These are phyloP conservation scores for Cepaea nemoralis DNA, from an alignment of 1,140 invertebrate species.

Conservation along the genomic window DNA sequence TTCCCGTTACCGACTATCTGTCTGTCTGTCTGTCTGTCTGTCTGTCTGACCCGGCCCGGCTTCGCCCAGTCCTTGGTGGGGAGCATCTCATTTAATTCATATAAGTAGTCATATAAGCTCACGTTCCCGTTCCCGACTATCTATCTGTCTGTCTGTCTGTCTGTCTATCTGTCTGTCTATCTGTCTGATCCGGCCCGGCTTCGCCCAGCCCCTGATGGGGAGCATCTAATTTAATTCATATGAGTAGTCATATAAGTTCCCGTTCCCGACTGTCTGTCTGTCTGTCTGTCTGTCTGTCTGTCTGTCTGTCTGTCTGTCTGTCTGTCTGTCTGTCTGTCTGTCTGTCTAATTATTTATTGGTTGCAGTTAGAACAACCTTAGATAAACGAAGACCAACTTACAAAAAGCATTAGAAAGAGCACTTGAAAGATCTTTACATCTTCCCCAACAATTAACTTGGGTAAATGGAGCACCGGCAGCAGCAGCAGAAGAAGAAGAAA, in stretches of 20 bases:
- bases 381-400: neutral
- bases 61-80: too few relatives aligned
- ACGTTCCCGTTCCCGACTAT: too few relatives aligned
- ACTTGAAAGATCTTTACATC: neutral
- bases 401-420: neutral
- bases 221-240: neutral
- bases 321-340: neutral
- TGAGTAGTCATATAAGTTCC: neutral
- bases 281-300: neutral
- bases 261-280: neutral
- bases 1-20: too few relatives aligned
- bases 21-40: too few relatives aligned
- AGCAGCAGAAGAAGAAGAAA: neutral
- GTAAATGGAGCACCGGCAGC: neutral
- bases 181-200: neutral
- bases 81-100: too few relatives aligned
- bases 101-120: too few relatives aligned
- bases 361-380: neutral
- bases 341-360: neutral
- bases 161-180: slow-evolving; percentile 5
- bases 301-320: neutral
- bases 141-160: neutral
- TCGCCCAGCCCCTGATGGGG: neutral
- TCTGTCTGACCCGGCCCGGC: too few relatives aligned
- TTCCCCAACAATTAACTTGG: neutral